Evolutionary conservation across 2,888 invertebrate species (phyloP), one percentile per base, ranked within the genome.

Genomic region (Oxytorus armatus): DNA sequence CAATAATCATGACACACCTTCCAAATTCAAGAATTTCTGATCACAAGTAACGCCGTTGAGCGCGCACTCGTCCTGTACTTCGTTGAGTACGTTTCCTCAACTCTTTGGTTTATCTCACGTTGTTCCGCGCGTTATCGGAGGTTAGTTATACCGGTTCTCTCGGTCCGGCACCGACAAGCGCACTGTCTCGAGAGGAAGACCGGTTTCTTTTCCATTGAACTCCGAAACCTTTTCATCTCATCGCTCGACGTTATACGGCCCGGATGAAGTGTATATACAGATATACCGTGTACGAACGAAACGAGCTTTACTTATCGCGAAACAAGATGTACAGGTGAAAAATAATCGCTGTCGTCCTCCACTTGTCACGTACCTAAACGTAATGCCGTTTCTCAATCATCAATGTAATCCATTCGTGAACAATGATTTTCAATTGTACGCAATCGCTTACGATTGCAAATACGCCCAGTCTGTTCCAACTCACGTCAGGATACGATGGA

Each of bases 141-240:
- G 89, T 88, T 87, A 89, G 89, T 89, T 88, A 89, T 87, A 89
- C 88, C 87, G 87, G 88, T 89, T 87, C 83, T 53, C 81, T 11
- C 47, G 83, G 78, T 82, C 25, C 51, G 29, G 57, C 36, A 18
- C 55, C 53, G 55, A 69, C 63, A 72, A 57, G 72, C 70, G 63
- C 25, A 47, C 23, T 14, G 36, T 68, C 55, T 83, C 85, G 84
- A 85, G 82, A 66, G 79, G 79, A 63, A 76, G 85, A 88, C 88
- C 88, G 88, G 88, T 88, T 88, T 80, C 79, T 79, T 80, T 83
- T 65, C 84, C 88, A 87, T 88, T 87, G 86, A 81, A 81, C 80
- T n/a, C 72, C 73, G 59, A 78, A 78, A 73, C 51, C 72, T 73
- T 73, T 73, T 44, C 65, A 72, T 72, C 69, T 65, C 57, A 14